Evolutionary conservation across 2,888 invertebrate genomes (phyloP).

Genomic region (Mantis religiosa): DNA sequence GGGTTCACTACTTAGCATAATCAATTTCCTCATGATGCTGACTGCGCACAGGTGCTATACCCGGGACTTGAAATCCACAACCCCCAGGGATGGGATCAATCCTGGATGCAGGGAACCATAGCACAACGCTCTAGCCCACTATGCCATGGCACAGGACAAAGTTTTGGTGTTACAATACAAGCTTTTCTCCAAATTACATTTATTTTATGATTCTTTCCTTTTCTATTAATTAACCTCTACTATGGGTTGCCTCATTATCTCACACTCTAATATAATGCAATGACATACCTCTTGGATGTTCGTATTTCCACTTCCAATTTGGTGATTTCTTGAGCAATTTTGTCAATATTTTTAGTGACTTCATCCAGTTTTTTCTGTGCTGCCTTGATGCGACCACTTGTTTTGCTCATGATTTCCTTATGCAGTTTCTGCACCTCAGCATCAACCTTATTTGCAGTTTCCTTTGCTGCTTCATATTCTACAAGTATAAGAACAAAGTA

Average conservation of each 20-base stretch:
- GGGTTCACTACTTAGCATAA: no score
- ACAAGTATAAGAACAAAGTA: constrained; percentile 27
- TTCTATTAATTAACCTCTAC: neutral
- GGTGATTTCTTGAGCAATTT: constrained; percentile 52
- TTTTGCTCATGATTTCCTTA: constrained; percentile 63
- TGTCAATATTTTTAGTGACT: constrained; percentile 64
- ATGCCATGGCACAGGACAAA: no score
- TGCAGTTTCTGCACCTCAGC: constrained; percentile 61
- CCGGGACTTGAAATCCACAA: no score
- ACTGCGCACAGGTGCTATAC: no score
- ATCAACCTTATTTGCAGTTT: constrained; percentile 58
- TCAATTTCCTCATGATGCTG: no score
- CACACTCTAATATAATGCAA: neutral
- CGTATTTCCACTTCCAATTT: constrained; percentile 47
- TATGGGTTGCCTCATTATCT: neutral
- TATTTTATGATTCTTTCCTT: neutral
- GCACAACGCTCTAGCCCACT: no score
- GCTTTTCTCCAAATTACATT: no score
- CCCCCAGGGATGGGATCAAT: no score
- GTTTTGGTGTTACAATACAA: no score
- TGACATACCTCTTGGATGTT: constrained; percentile 49
- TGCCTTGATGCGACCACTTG: constrained; percentile 63
- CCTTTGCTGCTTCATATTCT: constrained; percentile 52
- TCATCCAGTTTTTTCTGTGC: constrained; percentile 69
- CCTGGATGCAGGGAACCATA: no score